A percentile compares a stretch with the other conserved stretches of the same genome.
Evolutionary conservation across 2,797 vertebrate genomes (phyloP).

Genomic region (Helicolenus hilgendorfi): DNA sequence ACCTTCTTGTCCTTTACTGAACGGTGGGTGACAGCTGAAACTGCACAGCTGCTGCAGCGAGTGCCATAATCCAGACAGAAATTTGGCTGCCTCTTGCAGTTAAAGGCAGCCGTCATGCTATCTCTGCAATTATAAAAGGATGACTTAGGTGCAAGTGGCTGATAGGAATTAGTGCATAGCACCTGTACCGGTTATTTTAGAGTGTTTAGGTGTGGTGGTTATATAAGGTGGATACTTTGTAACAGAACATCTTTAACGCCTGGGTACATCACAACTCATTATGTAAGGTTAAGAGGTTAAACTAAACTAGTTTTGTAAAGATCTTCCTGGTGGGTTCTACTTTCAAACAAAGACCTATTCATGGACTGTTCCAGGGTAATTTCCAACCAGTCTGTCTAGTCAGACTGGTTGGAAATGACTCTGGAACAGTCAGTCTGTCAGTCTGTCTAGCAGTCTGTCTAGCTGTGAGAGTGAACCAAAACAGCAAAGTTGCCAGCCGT

Average conservation of each 20-base stretch:
- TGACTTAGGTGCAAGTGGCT: constrained; percentile 47
- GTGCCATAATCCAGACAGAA: constrained; percentile 49
- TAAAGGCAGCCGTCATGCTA: constrained; percentile 63
- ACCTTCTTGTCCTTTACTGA: constrained; percentile 9
- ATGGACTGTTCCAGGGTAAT: neutral
- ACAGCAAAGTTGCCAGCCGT: neutral
- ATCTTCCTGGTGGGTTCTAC: neutral
- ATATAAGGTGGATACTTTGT: constrained; percentile 23
- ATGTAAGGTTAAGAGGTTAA: neutral
- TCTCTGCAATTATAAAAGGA: constrained; percentile 52
- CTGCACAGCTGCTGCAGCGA: constrained; percentile 34
- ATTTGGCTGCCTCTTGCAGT: constrained; percentile 41
- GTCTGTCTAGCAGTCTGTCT: too few relatives aligned
- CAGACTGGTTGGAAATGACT: too few relatives aligned
- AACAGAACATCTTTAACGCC: neutral
- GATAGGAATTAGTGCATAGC: constrained; percentile 37
- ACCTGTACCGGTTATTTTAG: constrained; percentile 43
- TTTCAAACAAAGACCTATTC: neutral
- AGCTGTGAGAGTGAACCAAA: neutral
- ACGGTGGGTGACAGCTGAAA: constrained; percentile 12
- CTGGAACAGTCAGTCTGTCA: too few relatives aligned
- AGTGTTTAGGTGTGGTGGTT: constrained; percentile 15
- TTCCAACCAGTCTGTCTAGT: neutral
- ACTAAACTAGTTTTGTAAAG: neutral
- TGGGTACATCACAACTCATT: neutral